Evolutionary conservation across 2,888 invertebrate species (phyloP), one percentile per base, ranked within the genome.

Genomic region (Thera obeliscata): DNA sequence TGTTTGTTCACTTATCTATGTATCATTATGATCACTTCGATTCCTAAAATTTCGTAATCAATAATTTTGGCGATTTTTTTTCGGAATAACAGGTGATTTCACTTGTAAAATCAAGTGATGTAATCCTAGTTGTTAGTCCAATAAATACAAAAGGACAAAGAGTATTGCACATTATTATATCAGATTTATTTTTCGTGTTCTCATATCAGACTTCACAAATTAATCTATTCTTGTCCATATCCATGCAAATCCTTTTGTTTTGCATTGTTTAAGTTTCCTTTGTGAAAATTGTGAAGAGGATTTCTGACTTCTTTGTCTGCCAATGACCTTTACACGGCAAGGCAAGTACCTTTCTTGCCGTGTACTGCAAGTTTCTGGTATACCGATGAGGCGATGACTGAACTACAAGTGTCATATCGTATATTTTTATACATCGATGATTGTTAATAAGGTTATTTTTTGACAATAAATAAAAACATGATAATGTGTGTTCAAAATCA

Each of bases 121-220:
- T 1, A 22, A 22, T 38, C 38, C 43, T 9, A 43, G 2, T 38
- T 5, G 4, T 6, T 41, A 4, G 5, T 41, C 5, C 41, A 41
- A 41, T 41, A 41, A 5, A 41, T 7, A 7, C 7, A 2, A 43
- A 5, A 33, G n/a, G 36, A 38, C 38, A 7, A 7, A 36, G 33
- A 35, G 41, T 43, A 22, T n/a, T 12, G 43, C 55, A 54, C 46
- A 46, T 61, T 35, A 46, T 48, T 4, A 58, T 48, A 11, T 38
- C 33, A 60, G n/a, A 60, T 60, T 60, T 59, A 36, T 49, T 9
- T 7, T 43, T 8, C 36, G 3, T 58, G 22, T 49, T 62, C 56
- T 62, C 48, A 48, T 62, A 62, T 62, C 46, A 48, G 50, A 49
- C 57, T 52, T 52, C 35, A 12, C 52, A 57, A 52, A 52, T 57